Evolutionary conservation across 2,888 invertebrate species (phyloP), one percentile per base, ranked within the genome.

Genomic region (Drosophila merina): DNA sequence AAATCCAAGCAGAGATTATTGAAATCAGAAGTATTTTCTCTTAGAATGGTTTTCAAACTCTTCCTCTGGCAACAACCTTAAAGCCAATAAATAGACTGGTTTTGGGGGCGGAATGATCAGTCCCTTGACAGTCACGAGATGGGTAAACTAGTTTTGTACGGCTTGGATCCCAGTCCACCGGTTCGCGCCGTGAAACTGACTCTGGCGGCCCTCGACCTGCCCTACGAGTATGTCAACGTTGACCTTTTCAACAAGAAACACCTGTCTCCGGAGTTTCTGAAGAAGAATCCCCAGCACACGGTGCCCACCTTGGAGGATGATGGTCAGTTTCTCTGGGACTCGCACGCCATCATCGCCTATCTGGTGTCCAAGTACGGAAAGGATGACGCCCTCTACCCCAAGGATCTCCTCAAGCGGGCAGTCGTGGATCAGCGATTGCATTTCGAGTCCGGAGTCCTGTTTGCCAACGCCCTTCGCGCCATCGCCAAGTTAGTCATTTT

Each of bases 161-260:
- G 79, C 6, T 33, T 57, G 9, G 36, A 58, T 6, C 31, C 45
- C 6, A 94, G 94, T 75, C 91, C 93, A 0, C 94, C 95, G 9
- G 94, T 94, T 90, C 92, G 94, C 12, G 89, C 93, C 0, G 94
- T 94, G 4, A 91, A 93, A 42, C 89, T 95, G 51, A 91, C 93
- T 0, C 94, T 94, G 8, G 93, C 93, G 66, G 93, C 93, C 26
- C 70, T 95, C 14, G 94, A 93, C 0, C 90, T 95, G 30, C 92
- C 94, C 1, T 70, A 58, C 40, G 63, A 59, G 1, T 60, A 33
- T 12, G 62, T 59, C 5, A 25, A 45, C 8, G 45, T 60, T 1
- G 72, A 86, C 33, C 9, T 78, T 1, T 10, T 66, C 1, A 40
- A 33, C 0, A 33, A 31, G 3, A 86, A 85, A 9, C 76, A 83